phyloP scores from a whole-genome alignment of 2,797 vertebrate genomes.

The Enteromius paludinosus region DNA sequence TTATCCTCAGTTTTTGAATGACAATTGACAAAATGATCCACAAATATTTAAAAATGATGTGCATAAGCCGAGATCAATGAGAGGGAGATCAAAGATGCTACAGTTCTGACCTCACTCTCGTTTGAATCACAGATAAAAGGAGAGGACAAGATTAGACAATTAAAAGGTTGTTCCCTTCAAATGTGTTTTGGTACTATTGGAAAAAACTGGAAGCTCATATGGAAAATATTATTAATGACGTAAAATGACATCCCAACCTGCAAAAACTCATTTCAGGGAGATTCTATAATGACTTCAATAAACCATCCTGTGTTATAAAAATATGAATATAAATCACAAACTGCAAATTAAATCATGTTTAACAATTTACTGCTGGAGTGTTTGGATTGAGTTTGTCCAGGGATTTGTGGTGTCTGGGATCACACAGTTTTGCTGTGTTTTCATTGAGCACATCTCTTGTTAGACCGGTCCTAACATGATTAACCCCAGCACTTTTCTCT shows the following conservation, averaged over 20 bases:
- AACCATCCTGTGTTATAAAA: not conserved
- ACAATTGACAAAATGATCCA: not conserved
- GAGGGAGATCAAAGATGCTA: not conserved
- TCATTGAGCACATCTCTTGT: not conserved
- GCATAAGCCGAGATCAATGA: not conserved
- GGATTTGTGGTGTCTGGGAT: not conserved
- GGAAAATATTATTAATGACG: conserved; percentile 24
- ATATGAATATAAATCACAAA: conserved; percentile 1
- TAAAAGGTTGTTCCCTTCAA: not conserved
- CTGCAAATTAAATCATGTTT: not conserved
- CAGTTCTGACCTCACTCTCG: not conserved
- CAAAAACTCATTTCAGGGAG: not conserved
- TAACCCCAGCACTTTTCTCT: not conserved
- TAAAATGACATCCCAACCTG: not conserved
- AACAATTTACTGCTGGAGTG: not conserved
- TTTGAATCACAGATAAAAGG: not conserved
- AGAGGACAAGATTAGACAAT: not conserved
- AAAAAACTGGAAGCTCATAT: not conserved
- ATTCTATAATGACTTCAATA: not conserved
- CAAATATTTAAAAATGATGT: not conserved
- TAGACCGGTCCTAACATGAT: not conserved
- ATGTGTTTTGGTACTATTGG: not conserved
- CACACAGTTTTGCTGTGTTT: not conserved
- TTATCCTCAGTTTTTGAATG: not conserved
- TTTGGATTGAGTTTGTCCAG: not conserved